Evolutionary conservation across 2,113 vertebrate species (phyloP), one percentile per base, ranked within the genome.

Genomic region (Peromyscus leucopus): DNA sequence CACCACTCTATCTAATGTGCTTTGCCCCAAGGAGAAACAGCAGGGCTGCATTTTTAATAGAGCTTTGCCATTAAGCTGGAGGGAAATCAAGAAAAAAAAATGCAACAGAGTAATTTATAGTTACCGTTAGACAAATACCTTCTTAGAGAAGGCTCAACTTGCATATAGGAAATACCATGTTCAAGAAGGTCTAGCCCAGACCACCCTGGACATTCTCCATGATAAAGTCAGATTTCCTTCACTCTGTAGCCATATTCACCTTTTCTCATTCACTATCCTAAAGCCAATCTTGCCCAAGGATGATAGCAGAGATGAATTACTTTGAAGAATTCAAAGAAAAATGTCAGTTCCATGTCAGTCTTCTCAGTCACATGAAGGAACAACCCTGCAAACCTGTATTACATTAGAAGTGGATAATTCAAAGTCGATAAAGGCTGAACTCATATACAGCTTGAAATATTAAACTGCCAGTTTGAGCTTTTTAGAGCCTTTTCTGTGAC

Each of bases 261-360:
- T 8, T n/a, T 90, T 90, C 59, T 61, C 72, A 36, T 74, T 89
- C 91, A 2, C 39, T 90, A 7, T 67, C 13, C 10, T 24, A 28
- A 24, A 8, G 22, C 55, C 55, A 95, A 24, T n/a, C 13, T 79
- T 65, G 93, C 55, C 46, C 67, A 93, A 94, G 31, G 42, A 59
- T 76, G 39, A 22, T 0, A n/a, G 7, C 26, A 88, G 16, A 90
- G 79, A 87, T 57, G 6, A 89, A 65, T 71, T 92, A 19, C 36
- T 31, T 94, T n/a, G n/a, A n/a, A n/a, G n/a, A n/a, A n/a, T n/a
- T 89, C 48, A 61, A 55, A 86, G 75, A 72, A 72, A 88, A 76
- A 85, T 33, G 39, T 85, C 79, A 67, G 22, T 19, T 15, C 4
- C 24, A 39, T 71, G 12, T 42, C 42, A 42, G 5, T 96, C 92